Evolutionary conservation across 2,113 vertebrate genomes (phyloP), one percentile per base, ranked within the genome.

Genomic region (Entosphenus tridentatus): DNA sequence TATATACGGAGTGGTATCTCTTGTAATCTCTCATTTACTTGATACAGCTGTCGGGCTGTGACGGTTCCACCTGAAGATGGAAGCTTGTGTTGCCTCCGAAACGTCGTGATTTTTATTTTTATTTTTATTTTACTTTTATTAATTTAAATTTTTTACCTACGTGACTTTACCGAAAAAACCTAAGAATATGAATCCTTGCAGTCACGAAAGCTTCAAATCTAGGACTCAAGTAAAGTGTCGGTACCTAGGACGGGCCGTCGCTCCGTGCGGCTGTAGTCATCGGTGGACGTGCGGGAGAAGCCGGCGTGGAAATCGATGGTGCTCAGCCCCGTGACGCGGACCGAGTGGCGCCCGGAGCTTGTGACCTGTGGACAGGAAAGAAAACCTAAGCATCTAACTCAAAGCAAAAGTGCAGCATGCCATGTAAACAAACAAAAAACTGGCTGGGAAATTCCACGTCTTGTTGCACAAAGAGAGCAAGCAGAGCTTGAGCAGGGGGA

Each of bases 321-420:
- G 73, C 89, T 95, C 78, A 92, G 80, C 39, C 88, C 89, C 0
- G 85, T 88, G 74, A 95, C 82, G 74, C 89, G 82, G 73, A 93
- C 80, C 0, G 87, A 90, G 68, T 95, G 87, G 10, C 86, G 86
- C 16, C 87, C 85, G 0, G 80, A 83, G 76, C 89, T 95, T 39
- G 78, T 81, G 57, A 84, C 78, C 89, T 95, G 74, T 65, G 69
- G 58, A 39, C 59, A 57, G 3, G 56, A 71, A 58, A 39, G 13
- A 3, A 13, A 17, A 3, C 11, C 13, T 16, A 17, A 59, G 5
- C 14, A 55, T 55, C 17, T 21, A 16, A 13, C 9, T 16, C 2
- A 55, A 13, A 9, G 11, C 10, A 71, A 14, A 62, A 21, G n/a
- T 67, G 67, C 57, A 71, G n/a, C 57, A 16, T 54, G 10, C 56